These are phyloP conservation scores for Drosophila fuyamai DNA, from an alignment of 1,140 invertebrate genomes.

Conservation along the genomic window DNA sequence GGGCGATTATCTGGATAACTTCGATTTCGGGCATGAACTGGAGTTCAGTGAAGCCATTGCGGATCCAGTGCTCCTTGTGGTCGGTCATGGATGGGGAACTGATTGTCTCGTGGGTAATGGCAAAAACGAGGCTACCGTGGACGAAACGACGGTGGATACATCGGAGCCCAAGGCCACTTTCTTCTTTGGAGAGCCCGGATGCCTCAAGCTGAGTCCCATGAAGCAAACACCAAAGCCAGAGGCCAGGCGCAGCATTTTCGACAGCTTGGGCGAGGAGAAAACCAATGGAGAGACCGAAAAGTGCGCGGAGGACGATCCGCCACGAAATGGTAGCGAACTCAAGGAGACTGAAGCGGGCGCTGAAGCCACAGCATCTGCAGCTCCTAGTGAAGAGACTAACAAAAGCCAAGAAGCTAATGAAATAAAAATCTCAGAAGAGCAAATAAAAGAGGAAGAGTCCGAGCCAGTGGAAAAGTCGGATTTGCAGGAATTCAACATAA, in stretches of 20 bases:
- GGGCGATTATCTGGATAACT: constrained; percentile 6
- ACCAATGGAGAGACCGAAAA: constrained; percentile 61
- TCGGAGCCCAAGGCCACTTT: constrained; percentile 83
- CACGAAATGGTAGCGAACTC: constrained; percentile 9
- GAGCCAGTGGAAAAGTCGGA: neutral
- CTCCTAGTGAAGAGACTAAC: constrained; percentile 12
- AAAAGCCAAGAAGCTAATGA: neutral
- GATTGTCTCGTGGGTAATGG: constrained; percentile 87
- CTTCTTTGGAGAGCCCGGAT: constrained; percentile 85
- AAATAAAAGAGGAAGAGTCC: constrained; percentile 6
- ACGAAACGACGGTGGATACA: constrained; percentile 23
- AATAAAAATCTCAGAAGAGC: constrained; percentile 57
- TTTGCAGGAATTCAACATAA: constrained; percentile 18
- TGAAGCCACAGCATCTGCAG: constrained; percentile 1
- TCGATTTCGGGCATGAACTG: constrained; percentile 60
- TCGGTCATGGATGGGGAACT: constrained; percentile 89
- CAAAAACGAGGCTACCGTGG: constrained; percentile 53
- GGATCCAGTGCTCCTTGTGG: constrained; percentile 90
- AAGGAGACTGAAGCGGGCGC: constrained; percentile 3
- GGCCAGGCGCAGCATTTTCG: constrained; percentile 68
- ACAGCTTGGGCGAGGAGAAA: constrained; percentile 56
- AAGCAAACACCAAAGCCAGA: constrained; percentile 66
- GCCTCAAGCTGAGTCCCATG: constrained; percentile 80
- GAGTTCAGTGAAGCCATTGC: constrained; percentile 89
- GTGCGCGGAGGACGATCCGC: constrained; percentile 1